These are phyloP conservation scores for Hippocampus zosterae DNA, from an alignment of 2,113 vertebrate species.

Conservation along the genomic window DNA sequence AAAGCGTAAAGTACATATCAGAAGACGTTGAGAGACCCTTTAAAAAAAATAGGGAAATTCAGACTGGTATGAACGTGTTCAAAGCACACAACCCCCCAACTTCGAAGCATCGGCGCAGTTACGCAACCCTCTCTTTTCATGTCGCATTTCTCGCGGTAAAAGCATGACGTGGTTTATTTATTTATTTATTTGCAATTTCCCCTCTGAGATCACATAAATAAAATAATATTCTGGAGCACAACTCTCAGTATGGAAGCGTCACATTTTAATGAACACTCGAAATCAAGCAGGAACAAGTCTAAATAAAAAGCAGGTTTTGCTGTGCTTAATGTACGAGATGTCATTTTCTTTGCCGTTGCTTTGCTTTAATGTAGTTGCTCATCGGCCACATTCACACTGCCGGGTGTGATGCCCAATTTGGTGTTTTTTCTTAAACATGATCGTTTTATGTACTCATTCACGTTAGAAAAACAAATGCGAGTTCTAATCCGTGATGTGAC, in stretches of 20 bases:
- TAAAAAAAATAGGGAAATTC: background rate
- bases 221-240: background rate
- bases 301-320: too few species aligned
- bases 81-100: background rate
- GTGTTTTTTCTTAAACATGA: too few species aligned
- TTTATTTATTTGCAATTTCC: background rate
- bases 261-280: slow-evolving; percentile 6
- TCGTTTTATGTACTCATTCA: too few species aligned
- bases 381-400: too few species aligned
- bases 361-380: too few species aligned
- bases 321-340: too few species aligned
- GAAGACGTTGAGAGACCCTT: background rate
- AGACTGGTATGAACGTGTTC: background rate
- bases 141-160: background rate
- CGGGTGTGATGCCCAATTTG: too few species aligned
- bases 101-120: background rate
- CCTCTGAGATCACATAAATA: background rate
- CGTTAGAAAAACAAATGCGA: too few species aligned
- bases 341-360: too few species aligned
- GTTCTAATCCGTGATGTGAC: too few species aligned
- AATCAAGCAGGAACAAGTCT: too few species aligned
- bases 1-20: background rate
- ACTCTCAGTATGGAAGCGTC: background rate
- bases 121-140: background rate
- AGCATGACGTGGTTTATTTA: background rate